Percentiles rank a stretch among this genome's conserved stretches.
phyloP scores from a whole-genome alignment of 2,797 vertebrate species.

The Myotis myotis region DNA sequence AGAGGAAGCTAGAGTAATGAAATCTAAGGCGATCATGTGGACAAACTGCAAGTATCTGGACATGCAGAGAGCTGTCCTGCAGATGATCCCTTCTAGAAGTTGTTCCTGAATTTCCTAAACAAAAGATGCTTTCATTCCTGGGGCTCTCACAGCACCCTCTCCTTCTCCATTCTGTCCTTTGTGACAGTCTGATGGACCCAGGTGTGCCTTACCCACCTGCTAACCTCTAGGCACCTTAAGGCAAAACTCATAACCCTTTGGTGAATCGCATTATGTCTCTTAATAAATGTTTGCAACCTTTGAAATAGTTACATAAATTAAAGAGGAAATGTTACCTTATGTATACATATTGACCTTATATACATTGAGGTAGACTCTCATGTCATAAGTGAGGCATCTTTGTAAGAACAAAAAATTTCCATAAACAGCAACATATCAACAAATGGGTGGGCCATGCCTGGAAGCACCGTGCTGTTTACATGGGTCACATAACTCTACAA shows the following conservation, averaged over 20 bases:
- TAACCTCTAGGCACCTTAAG: background rate
- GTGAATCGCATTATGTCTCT: background rate
- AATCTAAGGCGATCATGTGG: background rate
- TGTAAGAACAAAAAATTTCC: conserved; percentile 51
- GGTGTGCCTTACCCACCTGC: background rate
- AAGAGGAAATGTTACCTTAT: conserved; percentile 21
- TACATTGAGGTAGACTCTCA: background rate
- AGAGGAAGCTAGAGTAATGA: background rate
- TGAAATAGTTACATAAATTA: background rate
- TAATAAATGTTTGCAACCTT: background rate
- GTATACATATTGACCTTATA: background rate
- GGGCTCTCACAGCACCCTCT: background rate
- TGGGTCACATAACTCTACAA: background rate
- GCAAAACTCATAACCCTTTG: background rate
- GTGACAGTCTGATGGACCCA: background rate
- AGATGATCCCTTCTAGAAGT: background rate
- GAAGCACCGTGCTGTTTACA: background rate
- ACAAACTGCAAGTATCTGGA: background rate
- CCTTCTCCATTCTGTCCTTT: background rate
- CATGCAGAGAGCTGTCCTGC: background rate
- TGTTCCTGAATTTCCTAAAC: background rate
- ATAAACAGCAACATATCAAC: conserved; percentile 5
- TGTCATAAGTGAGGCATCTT: background rate
- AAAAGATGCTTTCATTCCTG: background rate
- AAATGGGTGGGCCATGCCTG: background rate